These are phyloP conservation scores for Stenodema calcarata DNA, from an alignment of 2,888 invertebrate genomes.

Conservation along the genomic window DNA sequence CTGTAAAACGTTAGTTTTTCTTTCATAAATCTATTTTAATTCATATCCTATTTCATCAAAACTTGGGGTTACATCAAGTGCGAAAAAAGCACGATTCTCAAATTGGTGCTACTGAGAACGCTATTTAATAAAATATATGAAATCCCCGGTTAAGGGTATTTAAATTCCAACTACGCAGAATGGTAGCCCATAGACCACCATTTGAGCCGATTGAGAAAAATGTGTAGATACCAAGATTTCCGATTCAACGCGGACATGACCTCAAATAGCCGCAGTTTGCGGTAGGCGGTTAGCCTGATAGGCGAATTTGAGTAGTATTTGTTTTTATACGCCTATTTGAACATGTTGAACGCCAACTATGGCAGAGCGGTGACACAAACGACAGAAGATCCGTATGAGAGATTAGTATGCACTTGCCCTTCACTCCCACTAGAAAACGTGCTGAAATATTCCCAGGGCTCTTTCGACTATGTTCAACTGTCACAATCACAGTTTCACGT, in stretches of 20 bases:
- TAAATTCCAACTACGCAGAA: not conserved
- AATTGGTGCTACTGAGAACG: not conserved
- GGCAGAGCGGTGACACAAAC: not conserved
- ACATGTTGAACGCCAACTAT: no score
- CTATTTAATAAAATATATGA: not conserved
- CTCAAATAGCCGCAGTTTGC: not conserved
- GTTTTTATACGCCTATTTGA: no score
- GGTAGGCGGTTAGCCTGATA: no score
- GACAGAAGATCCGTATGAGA: not conserved
- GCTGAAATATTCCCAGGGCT: not conserved
- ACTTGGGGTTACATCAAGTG: not conserved
- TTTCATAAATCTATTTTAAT: not conserved
- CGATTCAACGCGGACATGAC: not conserved
- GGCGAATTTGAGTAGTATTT: no score
- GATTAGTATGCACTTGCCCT: not conserved
- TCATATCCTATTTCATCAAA: not conserved
- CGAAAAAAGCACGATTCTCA: not conserved
- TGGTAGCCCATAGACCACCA: not conserved
- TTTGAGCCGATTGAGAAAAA: not conserved
- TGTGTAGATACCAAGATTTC: not conserved
- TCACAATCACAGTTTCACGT: not conserved
- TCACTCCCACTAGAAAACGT: not conserved
- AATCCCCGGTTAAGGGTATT: not conserved
- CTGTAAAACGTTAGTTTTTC: not conserved
- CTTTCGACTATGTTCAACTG: not conserved